These are phyloP conservation scores for Montifringilla adamsi DNA, from an alignment of 2,113 vertebrate species.

Conservation along the genomic window DNA sequence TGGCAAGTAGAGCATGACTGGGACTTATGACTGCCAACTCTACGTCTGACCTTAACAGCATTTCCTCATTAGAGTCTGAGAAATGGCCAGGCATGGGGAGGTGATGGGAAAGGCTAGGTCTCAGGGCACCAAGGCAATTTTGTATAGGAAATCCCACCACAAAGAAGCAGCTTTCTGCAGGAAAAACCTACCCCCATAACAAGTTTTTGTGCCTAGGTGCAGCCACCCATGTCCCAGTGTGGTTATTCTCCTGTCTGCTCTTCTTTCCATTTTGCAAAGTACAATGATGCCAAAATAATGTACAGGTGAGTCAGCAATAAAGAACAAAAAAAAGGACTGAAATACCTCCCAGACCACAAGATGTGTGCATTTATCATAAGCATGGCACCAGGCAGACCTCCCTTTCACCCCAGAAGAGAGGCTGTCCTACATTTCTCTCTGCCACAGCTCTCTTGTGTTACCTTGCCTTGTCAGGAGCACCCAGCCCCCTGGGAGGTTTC, in stretches of 20 bases:
- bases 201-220: background rate
- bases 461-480: background rate
- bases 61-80: background rate
- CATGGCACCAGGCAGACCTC: background rate
- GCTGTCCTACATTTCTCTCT: background rate
- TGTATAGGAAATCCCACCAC: background rate
- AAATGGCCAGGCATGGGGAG: background rate
- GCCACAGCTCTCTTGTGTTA: background rate
- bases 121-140: background rate
- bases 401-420: background rate
- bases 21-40: background rate
- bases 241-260: background rate
- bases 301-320: background rate
- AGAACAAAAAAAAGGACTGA: background rate
- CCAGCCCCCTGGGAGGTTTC: background rate
- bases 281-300: background rate
- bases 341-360: background rate
- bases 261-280: background rate
- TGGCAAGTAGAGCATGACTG: background rate
- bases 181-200: background rate
- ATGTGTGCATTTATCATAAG: background rate
- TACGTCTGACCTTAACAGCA: background rate
- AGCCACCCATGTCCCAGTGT: no score
- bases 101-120: background rate
- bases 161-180: background rate